Evolutionary conservation across 2,888 invertebrate species (phyloP).

Genomic region (Apodemia mormo): DNA sequence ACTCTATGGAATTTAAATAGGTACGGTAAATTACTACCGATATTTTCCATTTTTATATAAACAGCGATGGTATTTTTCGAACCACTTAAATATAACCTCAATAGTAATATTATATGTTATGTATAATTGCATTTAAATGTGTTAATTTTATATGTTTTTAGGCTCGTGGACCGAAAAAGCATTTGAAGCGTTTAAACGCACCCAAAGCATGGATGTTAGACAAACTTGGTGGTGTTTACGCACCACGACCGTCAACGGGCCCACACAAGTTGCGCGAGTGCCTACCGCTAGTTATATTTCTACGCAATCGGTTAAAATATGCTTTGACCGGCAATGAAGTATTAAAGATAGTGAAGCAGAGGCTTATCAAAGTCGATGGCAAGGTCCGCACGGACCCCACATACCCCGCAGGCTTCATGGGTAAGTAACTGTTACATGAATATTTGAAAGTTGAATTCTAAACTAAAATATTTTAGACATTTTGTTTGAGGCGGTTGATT

Average conservation of each 20-base stretch:
- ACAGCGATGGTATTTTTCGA: background rate
- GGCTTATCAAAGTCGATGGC: constrained; percentile 98
- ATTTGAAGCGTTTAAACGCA: constrained; percentile 99
- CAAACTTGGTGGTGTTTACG: constrained; percentile 98
- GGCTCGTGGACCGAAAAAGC: constrained; percentile 99
- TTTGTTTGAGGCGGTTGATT: too few relatives aligned
- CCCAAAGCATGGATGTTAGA: constrained; percentile 99
- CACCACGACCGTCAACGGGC: constrained; percentile 98
- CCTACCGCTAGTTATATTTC: constrained; percentile 96
- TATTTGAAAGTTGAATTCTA: background rate
- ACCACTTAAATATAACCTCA: background rate
- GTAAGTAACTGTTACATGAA: constrained; percentile 81
- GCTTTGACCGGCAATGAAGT: constrained; percentile 98
- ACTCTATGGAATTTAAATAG: too few relatives aligned
- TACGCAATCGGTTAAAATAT: constrained; percentile 98
- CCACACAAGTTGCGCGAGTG: constrained; percentile 99
- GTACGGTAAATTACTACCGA: too few relatives aligned
- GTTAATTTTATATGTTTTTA: constrained; percentile 56
- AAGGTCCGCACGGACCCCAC: constrained; percentile 98
- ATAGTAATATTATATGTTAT: background rate
- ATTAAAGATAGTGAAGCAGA: constrained; percentile 98
- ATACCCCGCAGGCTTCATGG: constrained; percentile 99
- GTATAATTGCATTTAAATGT: background rate
- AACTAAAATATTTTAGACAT: too few relatives aligned
- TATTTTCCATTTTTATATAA: background rate